phyloP scores from a whole-genome alignment of 2,888 invertebrate genomes.

The Hermaeophaga mercurialis region DNA sequence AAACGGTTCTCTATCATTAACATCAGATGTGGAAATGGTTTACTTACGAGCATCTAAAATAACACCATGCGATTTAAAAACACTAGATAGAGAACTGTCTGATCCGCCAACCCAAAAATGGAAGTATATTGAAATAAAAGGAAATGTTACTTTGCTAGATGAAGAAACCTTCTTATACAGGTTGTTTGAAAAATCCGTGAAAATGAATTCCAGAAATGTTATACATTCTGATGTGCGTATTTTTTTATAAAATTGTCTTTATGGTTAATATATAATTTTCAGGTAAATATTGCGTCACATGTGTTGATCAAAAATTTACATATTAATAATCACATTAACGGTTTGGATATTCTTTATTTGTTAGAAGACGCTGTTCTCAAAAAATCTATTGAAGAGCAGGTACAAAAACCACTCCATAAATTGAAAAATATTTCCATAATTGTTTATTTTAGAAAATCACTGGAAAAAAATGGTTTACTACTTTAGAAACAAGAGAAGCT shows the following conservation, averaged over 20 bases:
- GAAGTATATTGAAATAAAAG: conserved; percentile 37
- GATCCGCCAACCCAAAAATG: conserved; percentile 41
- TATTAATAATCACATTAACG: conserved; percentile 44
- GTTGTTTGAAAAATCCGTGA: conserved; percentile 47
- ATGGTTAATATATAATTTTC: conserved; percentile 22
- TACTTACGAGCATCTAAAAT: conserved; percentile 33
- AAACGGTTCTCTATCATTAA: conserved; percentile 32
- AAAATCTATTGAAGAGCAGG: conserved; percentile 45
- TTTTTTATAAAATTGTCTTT: background rate
- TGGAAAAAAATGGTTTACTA: conserved; percentile 46
- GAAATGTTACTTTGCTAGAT: conserved; percentile 45
- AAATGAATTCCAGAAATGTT: conserved; percentile 38
- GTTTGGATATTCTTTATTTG: conserved; percentile 47
- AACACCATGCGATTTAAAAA: conserved; percentile 39
- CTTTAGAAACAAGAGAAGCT: conserved; percentile 33
- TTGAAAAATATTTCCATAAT: too few species aligned
- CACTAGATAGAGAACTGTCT: conserved; percentile 34
- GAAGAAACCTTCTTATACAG: conserved; percentile 37
- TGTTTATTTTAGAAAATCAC: conserved; percentile 42
- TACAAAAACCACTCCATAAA: too few species aligned
- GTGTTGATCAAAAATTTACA: conserved; percentile 42
- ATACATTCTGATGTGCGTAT: conserved; percentile 44
- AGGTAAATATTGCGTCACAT: conserved; percentile 46
- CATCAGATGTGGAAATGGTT: conserved; percentile 25
- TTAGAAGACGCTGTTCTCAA: conserved; percentile 49